Percentiles rank a stretch among this genome's conserved stretches.
Conservation (phyloP, 2,113 vertebrate genomes). For the Ctenodactylus gundi region DNA sequence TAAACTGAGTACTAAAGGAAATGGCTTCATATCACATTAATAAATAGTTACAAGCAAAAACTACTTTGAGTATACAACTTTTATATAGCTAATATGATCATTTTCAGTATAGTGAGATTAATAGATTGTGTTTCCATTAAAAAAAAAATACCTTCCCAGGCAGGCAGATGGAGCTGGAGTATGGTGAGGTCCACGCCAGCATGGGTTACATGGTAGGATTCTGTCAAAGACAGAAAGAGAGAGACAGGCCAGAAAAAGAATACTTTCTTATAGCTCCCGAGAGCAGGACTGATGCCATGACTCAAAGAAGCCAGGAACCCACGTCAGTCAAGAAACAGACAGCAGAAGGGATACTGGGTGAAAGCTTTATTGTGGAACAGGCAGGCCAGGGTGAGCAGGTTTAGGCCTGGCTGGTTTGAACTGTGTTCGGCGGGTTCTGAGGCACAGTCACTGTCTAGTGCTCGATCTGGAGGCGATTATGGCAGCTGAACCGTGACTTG, state of each 20-base stretch:
- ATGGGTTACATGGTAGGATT: background rate
- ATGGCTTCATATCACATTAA: background rate
- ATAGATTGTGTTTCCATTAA: background rate
- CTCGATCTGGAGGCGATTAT: too few relatives aligned
- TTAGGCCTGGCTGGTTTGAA: background rate
- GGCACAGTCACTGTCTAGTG: too few relatives aligned
- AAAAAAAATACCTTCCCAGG: background rate
- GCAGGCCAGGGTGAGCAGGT: background rate
- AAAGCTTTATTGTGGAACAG: background rate
- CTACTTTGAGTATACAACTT: background rate
- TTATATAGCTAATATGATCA: background rate
- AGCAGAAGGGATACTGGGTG: background rate
- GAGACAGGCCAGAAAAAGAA: too few relatives aligned
- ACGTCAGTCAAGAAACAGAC: background rate
- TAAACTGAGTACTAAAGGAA: background rate
- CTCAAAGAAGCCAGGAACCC: rapidly evolving
- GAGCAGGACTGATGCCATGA: rapidly evolving
- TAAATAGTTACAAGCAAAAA: background rate
- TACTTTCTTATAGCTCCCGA: background rate
- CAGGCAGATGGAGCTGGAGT: background rate
- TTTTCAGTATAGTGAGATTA: background rate
- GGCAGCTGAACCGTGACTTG: background rate
- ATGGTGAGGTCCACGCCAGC: background rate
- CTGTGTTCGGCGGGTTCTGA: background rate
- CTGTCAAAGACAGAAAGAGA: background rate